Conservation (phyloP, 2,113 vertebrate species). For the Scopus umbretta region DNA sequence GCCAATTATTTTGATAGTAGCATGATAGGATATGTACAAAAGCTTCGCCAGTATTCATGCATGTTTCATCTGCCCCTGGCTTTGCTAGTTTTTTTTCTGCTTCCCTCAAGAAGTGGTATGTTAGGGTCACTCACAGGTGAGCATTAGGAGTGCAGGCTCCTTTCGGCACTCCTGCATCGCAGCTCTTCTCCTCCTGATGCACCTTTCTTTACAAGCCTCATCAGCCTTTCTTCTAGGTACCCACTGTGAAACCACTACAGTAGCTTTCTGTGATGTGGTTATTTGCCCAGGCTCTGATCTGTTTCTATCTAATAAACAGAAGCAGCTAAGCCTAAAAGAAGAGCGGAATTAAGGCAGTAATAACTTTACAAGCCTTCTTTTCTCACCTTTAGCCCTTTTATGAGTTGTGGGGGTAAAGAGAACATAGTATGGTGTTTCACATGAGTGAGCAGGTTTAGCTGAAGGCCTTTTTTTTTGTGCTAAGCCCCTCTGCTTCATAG, state of each 20-base stretch:
- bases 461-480: rapidly evolving
- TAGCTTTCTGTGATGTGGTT: background rate
- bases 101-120: background rate
- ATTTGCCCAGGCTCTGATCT: background rate
- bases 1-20: background rate
- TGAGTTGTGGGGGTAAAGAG: background rate
- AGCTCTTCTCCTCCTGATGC: background rate
- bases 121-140: background rate
- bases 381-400: background rate
- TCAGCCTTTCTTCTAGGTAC: background rate
- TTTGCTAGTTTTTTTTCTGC: background rate
- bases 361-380: background rate
- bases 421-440: background rate
- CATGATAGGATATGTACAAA: background rate
- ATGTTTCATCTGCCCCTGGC: background rate
- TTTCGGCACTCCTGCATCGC: background rate
- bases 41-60: background rate
- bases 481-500: background rate
- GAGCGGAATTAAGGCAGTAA: background rate
- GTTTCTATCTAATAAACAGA: background rate
- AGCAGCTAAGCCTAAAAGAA: background rate
- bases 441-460: background rate
- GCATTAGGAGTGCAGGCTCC: background rate
- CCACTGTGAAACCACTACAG: background rate
- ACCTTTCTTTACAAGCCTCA: background rate